Conservation (phyloP, 1,140 invertebrate genomes). For the Pomacea maculata region DNA sequence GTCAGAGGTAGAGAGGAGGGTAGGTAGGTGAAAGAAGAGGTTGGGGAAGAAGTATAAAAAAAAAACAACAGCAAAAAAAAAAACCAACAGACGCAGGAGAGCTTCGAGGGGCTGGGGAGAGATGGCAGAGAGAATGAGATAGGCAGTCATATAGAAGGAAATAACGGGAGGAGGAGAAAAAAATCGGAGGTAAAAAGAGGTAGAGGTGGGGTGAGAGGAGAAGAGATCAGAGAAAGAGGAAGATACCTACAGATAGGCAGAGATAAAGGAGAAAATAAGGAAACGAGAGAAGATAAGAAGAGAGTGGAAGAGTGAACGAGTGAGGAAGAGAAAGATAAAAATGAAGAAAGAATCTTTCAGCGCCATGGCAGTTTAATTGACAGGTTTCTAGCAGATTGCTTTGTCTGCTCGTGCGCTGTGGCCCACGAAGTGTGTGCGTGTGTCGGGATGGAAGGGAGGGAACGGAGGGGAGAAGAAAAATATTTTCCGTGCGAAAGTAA, state of each 20-base stretch:
- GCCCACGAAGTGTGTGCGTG: too few species aligned
- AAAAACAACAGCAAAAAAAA: not conserved
- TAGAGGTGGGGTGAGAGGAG: not conserved
- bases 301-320: not conserved
- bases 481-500: not conserved
- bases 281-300: not conserved
- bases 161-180: too few species aligned
- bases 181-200: not conserved
- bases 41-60: not conserved
- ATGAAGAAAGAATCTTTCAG: not conserved
- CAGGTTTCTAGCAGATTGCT: not conserved
- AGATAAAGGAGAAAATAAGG: not conserved
- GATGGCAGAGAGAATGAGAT: too few species aligned
- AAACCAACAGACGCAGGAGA: not conserved
- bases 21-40: not conserved
- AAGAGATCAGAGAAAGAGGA: not conserved
- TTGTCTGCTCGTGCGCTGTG: too few species aligned
- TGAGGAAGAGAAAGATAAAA: not conserved
- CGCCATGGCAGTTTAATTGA: too few species aligned
- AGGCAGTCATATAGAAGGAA: too few species aligned
- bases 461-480: not conserved
- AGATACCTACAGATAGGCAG: not conserved
- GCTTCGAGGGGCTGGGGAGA: not conserved
- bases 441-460: not conserved
- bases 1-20: not conserved